A percentile compares a stretch with the other conserved stretches of the same genome.
These are phyloP conservation scores for Enteromius anoplus DNA, from an alignment of 2,797 vertebrate genomes.

Conservation along the genomic window DNA sequence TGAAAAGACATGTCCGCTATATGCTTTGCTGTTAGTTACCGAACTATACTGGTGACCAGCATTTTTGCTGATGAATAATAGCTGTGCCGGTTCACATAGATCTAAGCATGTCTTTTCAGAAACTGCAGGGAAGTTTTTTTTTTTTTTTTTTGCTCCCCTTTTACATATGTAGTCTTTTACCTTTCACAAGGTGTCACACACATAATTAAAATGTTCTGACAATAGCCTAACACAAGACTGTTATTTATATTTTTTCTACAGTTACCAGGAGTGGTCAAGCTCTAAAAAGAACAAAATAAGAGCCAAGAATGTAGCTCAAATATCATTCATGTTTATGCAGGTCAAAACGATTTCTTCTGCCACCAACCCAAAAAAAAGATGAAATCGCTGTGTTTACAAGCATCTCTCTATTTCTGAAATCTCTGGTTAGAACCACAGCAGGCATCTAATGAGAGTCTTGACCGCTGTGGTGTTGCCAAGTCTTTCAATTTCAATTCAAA, in stretches of 20 bases:
- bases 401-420: background rate
- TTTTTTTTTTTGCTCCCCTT: too few relatives aligned
- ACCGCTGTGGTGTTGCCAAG: constrained; percentile 5
- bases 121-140: background rate
- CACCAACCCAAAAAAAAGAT: background rate
- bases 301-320: background rate
- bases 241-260: background rate
- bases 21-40: background rate
- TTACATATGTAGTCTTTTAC: background rate
- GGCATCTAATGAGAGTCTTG: background rate
- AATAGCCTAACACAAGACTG: background rate
- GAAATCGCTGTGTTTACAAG: background rate
- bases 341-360: background rate
- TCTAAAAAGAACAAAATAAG: background rate
- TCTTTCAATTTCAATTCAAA: background rate
- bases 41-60: background rate
- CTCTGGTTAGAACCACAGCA: background rate
- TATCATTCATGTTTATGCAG: background rate
- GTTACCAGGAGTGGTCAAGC: background rate
- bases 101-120: background rate
- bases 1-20: background rate
- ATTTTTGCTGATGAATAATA: background rate
- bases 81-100: background rate
- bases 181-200: background rate
- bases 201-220: background rate